A percentile compares a stretch with the other conserved stretches of the same genome.
Conservation (phyloP, 1,140 invertebrate species). For the Brachionus calyciflorus region DNA sequence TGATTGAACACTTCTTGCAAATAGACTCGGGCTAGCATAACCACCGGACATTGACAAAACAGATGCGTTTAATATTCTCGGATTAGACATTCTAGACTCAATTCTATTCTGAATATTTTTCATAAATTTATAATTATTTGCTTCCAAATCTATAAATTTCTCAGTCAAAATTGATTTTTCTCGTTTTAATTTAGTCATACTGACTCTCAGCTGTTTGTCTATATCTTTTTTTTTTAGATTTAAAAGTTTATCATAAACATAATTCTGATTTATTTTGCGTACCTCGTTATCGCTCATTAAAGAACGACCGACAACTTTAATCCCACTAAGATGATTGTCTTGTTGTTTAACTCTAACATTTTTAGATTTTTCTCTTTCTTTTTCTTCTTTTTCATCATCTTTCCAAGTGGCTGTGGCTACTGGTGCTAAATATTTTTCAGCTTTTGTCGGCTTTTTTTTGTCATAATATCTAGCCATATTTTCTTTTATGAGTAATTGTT, state of each 20-base stretch:
- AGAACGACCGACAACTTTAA: neutral
- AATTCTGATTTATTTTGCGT: conserved; percentile 18
- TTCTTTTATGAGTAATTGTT: neutral
- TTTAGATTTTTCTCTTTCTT: neutral
- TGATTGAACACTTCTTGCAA: conserved; percentile 8
- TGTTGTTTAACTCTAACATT: neutral
- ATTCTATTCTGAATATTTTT: neutral
- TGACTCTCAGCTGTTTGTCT: neutral
- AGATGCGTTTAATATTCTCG: neutral
- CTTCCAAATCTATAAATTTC: conserved; percentile 19
- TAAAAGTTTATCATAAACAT: conserved; percentile 4
- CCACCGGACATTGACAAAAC: neutral
- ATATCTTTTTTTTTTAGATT: conserved; percentile 2
- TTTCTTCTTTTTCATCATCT: neutral
- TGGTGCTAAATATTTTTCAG: neutral
- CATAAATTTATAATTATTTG: neutral
- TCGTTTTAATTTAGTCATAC: neutral
- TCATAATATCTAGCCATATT: neutral
- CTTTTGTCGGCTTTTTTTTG: conserved; percentile 9
- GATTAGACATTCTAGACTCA: neutral
- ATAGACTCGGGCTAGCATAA: neutral
- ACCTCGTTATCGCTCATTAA: conserved; percentile 1
- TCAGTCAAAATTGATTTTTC: conserved; percentile 14
- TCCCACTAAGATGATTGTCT: neutral
- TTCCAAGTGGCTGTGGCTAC: neutral